Base-by-base conservation (phyloP, 2,797 vertebrate species). In the Bufotes viridis region DNA sequence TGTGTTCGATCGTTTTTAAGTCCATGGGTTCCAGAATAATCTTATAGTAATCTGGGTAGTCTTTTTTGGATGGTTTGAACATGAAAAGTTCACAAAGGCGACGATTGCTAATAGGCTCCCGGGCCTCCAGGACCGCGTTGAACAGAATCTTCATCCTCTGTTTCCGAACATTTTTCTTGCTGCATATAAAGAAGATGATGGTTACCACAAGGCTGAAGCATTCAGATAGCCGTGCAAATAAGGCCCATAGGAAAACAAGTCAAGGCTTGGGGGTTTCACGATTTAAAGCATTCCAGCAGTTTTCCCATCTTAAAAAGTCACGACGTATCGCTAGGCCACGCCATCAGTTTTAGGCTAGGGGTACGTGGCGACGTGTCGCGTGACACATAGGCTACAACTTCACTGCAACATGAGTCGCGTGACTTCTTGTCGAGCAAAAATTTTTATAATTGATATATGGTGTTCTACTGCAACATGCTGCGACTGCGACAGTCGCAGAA, bases 11-110 rank as follows among this genome's bases (percentile, higher is more conserved):
- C 91, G 96, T 99, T 93, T 97, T 97, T 92, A 99, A 94, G 94
- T 99, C 98, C 97, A 99, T 97, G 18, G 98, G 98, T 91, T 99
- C 98, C 93, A 99, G 94, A 91, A 99, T 99, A 85, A 99, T 97
- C 94, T 99, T 99, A 92, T 99, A 99, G 91, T 99, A 99, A 93
- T 99, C 97, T 0, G 98, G 97, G 90, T 99, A 99, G 93, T 99
- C 98, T 92, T 99, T 99, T 94, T 99, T 99, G 24, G 98, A 99
- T 67, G 98, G 98, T 87, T 99, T 99, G 89, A 99, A 96, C 97
- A 98, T 99, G 92, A 99, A 99, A 0, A 99, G 95, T 69, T 99
- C 98, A 87, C 98, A 99, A 87, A 99, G 96, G 65, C 98, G 94
- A 81, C 98, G 95, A 78, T 97, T 96, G 0, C 96, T 96, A 86